Conservation (phyloP, 2,113 vertebrate species). For the Cephalopholis sonnerati region DNA sequence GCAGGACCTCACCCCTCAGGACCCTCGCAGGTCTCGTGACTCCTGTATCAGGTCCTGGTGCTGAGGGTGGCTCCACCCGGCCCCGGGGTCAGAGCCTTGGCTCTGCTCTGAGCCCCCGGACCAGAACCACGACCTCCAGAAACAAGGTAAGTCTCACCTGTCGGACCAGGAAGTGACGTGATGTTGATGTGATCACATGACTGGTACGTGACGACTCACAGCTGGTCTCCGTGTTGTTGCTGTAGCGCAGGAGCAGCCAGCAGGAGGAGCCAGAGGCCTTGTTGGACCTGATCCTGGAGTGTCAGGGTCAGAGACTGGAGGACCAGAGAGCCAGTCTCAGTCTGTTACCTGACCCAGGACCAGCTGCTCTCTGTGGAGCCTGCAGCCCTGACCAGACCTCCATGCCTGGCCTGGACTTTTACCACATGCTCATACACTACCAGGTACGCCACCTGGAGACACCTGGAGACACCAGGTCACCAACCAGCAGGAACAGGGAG, state of each 20-base stretch:
- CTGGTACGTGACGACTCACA: no score
- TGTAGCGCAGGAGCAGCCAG: slow-evolving; percentile 43
- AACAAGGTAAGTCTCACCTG: slow-evolving; percentile 43
- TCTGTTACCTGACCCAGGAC: slow-evolving; percentile 57
- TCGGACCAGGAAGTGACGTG: no score
- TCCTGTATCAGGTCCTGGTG: slow-evolving; percentile 5
- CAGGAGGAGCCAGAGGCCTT: slow-evolving; percentile 62
- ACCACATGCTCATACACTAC: slow-evolving; percentile 67
- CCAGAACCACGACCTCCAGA: not conserved
- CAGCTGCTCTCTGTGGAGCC: slow-evolving; percentile 48
- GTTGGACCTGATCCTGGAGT: slow-evolving; percentile 69
- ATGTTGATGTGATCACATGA: no score
- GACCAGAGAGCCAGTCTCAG: slow-evolving; percentile 70
- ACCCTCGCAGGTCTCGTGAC: not conserved
- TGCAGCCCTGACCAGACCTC: slow-evolving; percentile 38
- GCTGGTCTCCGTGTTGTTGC: not conserved
- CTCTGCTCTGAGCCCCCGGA: slow-evolving; percentile 36
- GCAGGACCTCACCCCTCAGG: slow-evolving; percentile 35
- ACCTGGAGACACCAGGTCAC: no score
- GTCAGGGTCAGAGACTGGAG: slow-evolving; percentile 65
- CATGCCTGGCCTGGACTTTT: slow-evolving; percentile 53
- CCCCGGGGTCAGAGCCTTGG: slow-evolving; percentile 35
- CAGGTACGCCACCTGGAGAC: slow-evolving; percentile 47
- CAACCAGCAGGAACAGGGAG: no score
- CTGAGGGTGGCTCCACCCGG: slow-evolving; percentile 16